These are phyloP conservation scores for Megalurothrips usitatus DNA, from an alignment of 2,888 invertebrate species.

Conservation along the genomic window DNA sequence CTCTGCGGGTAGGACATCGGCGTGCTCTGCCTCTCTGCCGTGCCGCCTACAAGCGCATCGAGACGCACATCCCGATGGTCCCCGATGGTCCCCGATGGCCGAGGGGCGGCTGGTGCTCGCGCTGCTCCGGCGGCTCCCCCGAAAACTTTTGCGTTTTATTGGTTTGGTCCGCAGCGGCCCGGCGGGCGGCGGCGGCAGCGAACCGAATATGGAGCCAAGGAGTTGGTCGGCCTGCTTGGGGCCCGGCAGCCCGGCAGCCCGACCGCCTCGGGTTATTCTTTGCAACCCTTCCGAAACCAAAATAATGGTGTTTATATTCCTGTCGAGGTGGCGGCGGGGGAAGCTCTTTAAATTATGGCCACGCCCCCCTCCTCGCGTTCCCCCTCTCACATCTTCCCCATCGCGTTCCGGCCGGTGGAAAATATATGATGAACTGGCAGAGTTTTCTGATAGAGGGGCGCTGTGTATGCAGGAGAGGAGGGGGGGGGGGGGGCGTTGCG, in stretches of 20 bases:
- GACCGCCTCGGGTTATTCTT: background rate
- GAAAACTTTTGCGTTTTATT: conserved; percentile 25
- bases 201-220: background rate
- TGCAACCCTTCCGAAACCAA: conserved; percentile 18
- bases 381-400: no score
- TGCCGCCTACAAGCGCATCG: background rate
- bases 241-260: background rate
- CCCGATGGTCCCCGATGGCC: no score
- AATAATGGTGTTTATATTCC: conserved; percentile 25
- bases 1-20: no score
- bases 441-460: background rate
- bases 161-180: conserved; percentile 2
- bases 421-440: background rate
- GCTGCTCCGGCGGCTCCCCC: background rate
- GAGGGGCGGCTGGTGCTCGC: background rate
- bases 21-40: no score
- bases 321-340: conserved; percentile 7
- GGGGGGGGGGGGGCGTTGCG: background rate
- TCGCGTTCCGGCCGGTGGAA: no score
- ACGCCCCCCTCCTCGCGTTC: background rate
- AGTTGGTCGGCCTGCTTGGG: background rate
- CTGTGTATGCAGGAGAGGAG: background rate
- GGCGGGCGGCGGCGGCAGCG: background rate
- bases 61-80: background rate
- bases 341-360: conserved; percentile 10